Conservation (phyloP, 2,113 vertebrate genomes). For the Raja brachyura region DNA sequence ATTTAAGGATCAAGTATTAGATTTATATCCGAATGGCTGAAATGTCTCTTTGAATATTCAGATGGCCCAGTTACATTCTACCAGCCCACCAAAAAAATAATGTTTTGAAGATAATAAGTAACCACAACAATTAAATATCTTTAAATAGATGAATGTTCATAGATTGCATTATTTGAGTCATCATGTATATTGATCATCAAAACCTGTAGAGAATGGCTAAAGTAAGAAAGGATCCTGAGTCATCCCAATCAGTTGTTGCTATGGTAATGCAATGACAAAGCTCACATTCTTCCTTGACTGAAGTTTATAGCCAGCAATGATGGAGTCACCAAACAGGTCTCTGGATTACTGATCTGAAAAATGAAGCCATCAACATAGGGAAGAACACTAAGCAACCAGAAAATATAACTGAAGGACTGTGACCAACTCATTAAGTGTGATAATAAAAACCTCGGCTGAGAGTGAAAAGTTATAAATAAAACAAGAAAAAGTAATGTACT, state of each 20-base stretch:
- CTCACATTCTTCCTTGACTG: background rate
- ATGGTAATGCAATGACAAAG: background rate
- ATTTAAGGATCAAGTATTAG: background rate
- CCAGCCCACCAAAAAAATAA: background rate
- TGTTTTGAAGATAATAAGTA: background rate
- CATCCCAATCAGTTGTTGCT: background rate
- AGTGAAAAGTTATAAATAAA: background rate
- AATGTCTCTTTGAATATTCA: background rate
- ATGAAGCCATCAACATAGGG: background rate
- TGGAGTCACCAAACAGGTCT: background rate
- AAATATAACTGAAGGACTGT: background rate
- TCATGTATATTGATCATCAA: background rate
- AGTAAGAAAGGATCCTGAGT: background rate
- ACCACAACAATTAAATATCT: background rate
- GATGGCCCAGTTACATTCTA: background rate
- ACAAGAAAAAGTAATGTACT: background rate
- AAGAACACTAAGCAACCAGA: background rate
- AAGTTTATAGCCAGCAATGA: background rate
- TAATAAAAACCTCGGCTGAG: background rate
- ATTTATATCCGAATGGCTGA: background rate
- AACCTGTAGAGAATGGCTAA: background rate
- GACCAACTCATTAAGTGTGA: background rate
- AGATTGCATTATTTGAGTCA: background rate
- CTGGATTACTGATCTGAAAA: slow-evolving; percentile 8
- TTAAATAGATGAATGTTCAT: background rate